These are phyloP conservation scores for Tarsius wallacei DNA, from an alignment of 2,797 vertebrate species.

Conservation along the genomic window DNA sequence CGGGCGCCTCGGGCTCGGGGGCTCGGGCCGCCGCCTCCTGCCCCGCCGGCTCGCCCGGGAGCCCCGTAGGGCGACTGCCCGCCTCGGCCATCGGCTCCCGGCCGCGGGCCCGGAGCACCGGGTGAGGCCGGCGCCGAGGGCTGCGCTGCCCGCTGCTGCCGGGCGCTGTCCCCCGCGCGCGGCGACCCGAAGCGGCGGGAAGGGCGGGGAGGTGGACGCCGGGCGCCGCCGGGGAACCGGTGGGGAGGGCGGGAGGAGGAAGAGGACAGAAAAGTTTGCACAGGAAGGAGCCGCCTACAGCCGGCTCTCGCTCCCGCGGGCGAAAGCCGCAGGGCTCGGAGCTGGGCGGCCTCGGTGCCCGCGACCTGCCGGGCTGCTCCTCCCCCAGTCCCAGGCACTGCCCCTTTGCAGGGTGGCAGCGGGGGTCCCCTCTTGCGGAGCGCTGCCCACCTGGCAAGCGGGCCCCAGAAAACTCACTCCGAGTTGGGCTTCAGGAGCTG, in stretches of 20 bases:
- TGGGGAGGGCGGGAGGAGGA: conserved; percentile 76
- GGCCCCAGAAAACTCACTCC: background rate
- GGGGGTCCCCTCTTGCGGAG: background rate
- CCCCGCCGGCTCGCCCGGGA: background rate
- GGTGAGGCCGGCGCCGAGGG: conserved; percentile 67
- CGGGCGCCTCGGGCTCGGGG: conserved; percentile 38
- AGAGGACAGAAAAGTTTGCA: conserved; percentile 88
- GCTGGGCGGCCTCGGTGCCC: conserved; percentile 54
- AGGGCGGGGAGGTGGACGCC: conserved; percentile 45
- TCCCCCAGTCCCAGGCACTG: background rate
- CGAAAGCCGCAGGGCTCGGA: conserved; percentile 51
- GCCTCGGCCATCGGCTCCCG: conserved; percentile 74
- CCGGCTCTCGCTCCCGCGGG: conserved; percentile 63
- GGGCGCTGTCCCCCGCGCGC: background rate
- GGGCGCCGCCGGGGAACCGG: conserved; percentile 13
- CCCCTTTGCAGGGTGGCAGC: background rate
- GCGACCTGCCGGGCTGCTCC: conserved; percentile 55
- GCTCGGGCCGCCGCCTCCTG: conserved; percentile 61
- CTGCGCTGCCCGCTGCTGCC: conserved; percentile 14
- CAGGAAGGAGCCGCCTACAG: conserved; percentile 90
- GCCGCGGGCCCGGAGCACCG: background rate
- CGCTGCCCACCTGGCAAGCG: background rate
- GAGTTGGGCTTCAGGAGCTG: background rate
- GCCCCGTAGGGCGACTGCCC: background rate
- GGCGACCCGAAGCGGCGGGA: conserved; percentile 6